Evolutionary conservation across 2,888 invertebrate species (phyloP).

Genomic region (Margaritifera margaritifera): DNA sequence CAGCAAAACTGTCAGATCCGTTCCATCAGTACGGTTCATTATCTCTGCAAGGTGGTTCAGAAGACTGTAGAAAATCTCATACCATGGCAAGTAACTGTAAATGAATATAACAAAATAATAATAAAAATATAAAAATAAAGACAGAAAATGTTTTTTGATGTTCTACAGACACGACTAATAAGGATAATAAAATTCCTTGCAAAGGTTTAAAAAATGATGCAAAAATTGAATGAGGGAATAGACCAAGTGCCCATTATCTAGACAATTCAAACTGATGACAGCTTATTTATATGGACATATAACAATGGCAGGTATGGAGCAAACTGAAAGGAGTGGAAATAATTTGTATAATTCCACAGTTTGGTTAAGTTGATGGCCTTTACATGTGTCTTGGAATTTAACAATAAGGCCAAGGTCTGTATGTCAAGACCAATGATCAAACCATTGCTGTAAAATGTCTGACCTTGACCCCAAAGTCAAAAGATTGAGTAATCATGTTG

Average conservation of each 20-base stretch:
- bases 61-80: constrained; percentile 92
- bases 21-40: constrained; percentile 74
- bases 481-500: too few relatives aligned
- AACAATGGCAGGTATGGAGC: neutral
- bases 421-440: too few relatives aligned
- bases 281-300: neutral
- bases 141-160: neutral
- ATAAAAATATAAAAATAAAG: neutral
- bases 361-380: too few relatives aligned
- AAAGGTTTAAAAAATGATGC: neutral
- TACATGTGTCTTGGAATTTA: too few relatives aligned
- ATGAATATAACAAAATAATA: neutral
- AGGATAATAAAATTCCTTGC: neutral
- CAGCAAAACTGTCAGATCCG: constrained; percentile 75
- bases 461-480: too few relatives aligned
- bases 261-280: neutral
- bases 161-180: neutral
- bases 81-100: constrained; percentile 95
- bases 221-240: too few relatives aligned
- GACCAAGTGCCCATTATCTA: too few relatives aligned
- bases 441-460: too few relatives aligned
- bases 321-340: too few relatives aligned
- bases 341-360: too few relatives aligned
- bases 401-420: too few relatives aligned
- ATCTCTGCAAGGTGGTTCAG: constrained; percentile 88